Conservation (phyloP, 2,797 vertebrate genomes). For the Xenentodon cancila region DNA sequence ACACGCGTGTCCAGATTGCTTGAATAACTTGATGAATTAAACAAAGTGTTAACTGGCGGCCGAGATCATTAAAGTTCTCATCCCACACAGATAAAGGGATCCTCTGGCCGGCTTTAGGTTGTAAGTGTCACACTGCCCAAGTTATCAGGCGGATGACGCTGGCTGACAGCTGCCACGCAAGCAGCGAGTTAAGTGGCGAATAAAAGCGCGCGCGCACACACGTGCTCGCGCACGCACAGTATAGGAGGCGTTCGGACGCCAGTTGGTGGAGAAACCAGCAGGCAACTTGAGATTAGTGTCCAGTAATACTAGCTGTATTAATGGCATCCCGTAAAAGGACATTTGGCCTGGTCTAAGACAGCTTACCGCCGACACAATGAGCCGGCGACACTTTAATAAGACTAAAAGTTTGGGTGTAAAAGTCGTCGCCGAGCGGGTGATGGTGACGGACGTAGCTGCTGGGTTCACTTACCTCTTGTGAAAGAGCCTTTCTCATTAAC, state of each 20-base stretch:
- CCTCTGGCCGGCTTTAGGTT: not conserved
- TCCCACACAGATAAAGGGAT: not conserved
- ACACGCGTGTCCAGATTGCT: not conserved
- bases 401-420: not conserved
- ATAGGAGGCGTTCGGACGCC: not conserved
- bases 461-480: constrained; percentile 56
- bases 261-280: not conserved
- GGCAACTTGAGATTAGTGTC: not conserved
- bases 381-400: too few species aligned
- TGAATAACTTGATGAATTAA: not conserved
- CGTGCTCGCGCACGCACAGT: not conserved
- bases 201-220: too few species aligned
- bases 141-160: not conserved
- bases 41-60: not conserved
- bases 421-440: not conserved
- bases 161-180: constrained; percentile 59
- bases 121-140: not conserved
- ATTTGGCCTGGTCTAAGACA: not conserved
- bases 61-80: not conserved
- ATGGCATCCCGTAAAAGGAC: constrained; percentile 8
- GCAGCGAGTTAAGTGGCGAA: constrained; percentile 5
- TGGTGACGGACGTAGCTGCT: not conserved
- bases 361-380: too few species aligned
- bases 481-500: constrained; percentile 51
- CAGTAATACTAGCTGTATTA: constrained; percentile 11